Base-by-base conservation (phyloP, 1,140 invertebrate species). In the Brevipalpus yothersi region DNA sequence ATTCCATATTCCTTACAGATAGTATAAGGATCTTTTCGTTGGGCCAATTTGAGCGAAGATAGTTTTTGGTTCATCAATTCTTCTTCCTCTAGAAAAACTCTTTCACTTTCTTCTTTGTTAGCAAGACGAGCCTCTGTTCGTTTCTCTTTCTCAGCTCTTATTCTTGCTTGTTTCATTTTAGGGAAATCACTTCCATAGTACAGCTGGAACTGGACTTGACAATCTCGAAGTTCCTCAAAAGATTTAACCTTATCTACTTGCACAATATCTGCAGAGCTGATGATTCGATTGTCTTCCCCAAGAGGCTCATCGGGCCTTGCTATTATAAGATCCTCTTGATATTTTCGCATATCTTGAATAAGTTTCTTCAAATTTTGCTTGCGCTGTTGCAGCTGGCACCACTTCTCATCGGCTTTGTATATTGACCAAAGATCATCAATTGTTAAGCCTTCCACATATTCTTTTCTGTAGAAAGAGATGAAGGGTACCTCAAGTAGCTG, bases 391-490 rank as follows among this genome's bases (percentile, higher is more conserved):
- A 97, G 70, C 69, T 93, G 87, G 69, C 89, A 95, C 90, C 91
- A 98, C 75, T 90, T 92, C 45, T 86, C 90, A 74, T 96, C 93
- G 69, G 78, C 92, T 66, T 88, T 84, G 70, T 93, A 98, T 1
- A 99, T 83, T 69, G 85, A 88, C 94, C 94, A 99, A 1, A 99
- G 72, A 69, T 97, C 93, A 67, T 90, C 89, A 21, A 96, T 90
- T 60, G 82, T 88, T 11, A 98, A 70, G 66, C 95, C 90, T 66
- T 89, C 81, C 0, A 96, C 87, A 68, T 96, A 93, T 70, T 99
- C 95, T 72, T 98, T 98, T 31, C 94, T 78, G 68, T 99, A 99
- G 70, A 95, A 96, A 0, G 91, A 87, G 66, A 99, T 98, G 68
- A 98, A 99, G 1, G 94, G 91, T 31, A 67, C 66, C 75, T 96